phyloP scores from a whole-genome alignment of 2,797 vertebrate genomes.

The Enteromius treurensis region DNA sequence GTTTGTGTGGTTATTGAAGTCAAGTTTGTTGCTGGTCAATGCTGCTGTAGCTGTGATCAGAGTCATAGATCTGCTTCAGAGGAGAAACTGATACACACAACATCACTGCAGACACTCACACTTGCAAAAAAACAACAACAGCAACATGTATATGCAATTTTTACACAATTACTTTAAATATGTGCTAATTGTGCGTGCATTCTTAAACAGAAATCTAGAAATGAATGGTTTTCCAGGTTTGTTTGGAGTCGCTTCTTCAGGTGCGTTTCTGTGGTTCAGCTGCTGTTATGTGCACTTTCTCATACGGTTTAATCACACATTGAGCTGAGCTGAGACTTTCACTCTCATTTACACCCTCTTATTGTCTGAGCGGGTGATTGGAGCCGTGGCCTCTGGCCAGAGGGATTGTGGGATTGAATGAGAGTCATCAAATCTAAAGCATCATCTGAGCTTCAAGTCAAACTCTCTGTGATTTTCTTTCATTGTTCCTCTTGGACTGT shows the following conservation, averaged over 20 bases:
- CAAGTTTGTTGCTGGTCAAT: slow-evolving; percentile 13
- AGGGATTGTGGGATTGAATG: slow-evolving; percentile 10
- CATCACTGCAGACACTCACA: background rate
- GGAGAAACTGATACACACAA: background rate
- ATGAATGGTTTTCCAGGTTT: background rate
- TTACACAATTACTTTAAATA: slow-evolving; percentile 10
- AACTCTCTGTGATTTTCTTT: too few species aligned
- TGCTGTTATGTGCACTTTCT: background rate
- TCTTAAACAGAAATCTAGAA: background rate
- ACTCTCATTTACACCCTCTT: background rate
- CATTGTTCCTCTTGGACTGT: too few species aligned
- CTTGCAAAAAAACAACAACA: too few species aligned
- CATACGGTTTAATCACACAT: background rate
- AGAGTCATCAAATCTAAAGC: background rate
- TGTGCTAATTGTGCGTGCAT: slow-evolving; percentile 18
- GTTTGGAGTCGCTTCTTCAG: background rate
- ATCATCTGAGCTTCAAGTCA: background rate
- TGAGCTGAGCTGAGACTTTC: background rate
- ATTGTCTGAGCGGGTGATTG: background rate
- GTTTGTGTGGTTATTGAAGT: background rate
- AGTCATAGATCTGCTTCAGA: background rate
- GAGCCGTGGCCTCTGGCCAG: background rate
- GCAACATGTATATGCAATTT: background rate
- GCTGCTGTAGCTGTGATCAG: slow-evolving; percentile 7
- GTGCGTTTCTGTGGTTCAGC: background rate